Conservation (phyloP, 2,888 invertebrate species). For the Galerucella nymphaeae region DNA sequence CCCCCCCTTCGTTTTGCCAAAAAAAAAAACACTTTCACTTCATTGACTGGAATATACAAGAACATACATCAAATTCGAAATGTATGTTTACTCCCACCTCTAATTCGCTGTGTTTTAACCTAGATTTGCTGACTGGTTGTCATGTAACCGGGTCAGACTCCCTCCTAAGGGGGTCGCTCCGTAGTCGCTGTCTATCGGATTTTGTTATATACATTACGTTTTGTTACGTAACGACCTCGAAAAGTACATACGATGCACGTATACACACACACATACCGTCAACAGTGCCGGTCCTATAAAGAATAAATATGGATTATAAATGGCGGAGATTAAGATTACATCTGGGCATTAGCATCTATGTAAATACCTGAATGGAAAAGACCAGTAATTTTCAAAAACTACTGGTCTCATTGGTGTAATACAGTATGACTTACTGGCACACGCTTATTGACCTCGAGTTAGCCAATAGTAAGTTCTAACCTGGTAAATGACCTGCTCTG, state of each 20-base stretch:
- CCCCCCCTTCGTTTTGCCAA: neutral
- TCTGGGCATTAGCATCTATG: too few relatives aligned
- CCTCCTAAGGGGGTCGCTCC: constrained; percentile 42
- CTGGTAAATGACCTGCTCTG: too few relatives aligned
- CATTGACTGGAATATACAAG: neutral
- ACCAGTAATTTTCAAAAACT: too few relatives aligned
- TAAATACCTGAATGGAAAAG: too few relatives aligned
- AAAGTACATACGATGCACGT: constrained; percentile 21
- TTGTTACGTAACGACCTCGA: constrained; percentile 33
- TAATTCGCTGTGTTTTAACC: constrained; percentile 38
- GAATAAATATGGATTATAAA: neutral
- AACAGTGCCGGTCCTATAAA: constrained; percentile 8
- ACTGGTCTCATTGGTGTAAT: too few relatives aligned
- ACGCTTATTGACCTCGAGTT: too few relatives aligned
- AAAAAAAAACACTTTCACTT: neutral
- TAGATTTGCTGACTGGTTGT: constrained; percentile 40
- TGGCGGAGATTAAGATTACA: neutral
- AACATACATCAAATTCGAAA: neutral
- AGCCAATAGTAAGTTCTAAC: too few relatives aligned
- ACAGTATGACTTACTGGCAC: too few relatives aligned
- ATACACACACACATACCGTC: neutral
- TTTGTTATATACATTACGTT: constrained; percentile 24
- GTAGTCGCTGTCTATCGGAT: constrained; percentile 30
- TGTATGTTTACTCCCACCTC: constrained; percentile 21
- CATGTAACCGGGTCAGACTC: constrained; percentile 45